phyloP scores from a whole-genome alignment of 2,797 vertebrate species.

The Pelodytes ibericus region DNA sequence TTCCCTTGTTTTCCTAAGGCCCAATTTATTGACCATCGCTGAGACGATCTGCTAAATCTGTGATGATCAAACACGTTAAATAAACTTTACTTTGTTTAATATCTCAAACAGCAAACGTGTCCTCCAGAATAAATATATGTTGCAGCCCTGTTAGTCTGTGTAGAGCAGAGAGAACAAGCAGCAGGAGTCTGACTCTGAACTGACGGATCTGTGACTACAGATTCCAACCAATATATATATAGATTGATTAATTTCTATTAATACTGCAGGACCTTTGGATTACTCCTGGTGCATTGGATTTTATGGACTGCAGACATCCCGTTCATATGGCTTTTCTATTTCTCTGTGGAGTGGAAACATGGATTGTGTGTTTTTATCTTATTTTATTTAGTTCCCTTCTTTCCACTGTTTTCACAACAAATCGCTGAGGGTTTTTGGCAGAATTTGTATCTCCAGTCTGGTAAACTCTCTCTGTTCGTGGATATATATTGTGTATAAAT shows the following conservation, averaged over 20 bases:
- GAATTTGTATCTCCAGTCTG: no score
- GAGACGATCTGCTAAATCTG: slow-evolving; percentile 59
- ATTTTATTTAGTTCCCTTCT: no score
- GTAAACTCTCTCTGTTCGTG: no score
- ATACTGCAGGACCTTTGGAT: background rate
- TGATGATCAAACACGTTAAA: slow-evolving; percentile 65
- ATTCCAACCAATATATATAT: no score
- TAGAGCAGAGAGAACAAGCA: slow-evolving; percentile 10
- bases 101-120: slow-evolving; percentile 63
- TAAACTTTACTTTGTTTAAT: slow-evolving; percentile 68
- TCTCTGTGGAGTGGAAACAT: background rate
- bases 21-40: slow-evolving; percentile 60
- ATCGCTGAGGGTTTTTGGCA: no score
- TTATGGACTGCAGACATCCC: background rate
- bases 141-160: slow-evolving; percentile 13
- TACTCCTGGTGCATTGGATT: background rate
- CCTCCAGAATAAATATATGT: slow-evolving; percentile 64
- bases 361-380: background rate
- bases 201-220: background rate
- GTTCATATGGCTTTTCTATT: background rate
- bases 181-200: background rate
- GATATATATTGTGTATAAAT: no score
- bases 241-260: no score
- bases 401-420: no score
- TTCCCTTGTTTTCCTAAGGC: slow-evolving; percentile 54